phyloP scores from a whole-genome alignment of 1,140 invertebrate genomes.

The Chironomus tepperi region DNA sequence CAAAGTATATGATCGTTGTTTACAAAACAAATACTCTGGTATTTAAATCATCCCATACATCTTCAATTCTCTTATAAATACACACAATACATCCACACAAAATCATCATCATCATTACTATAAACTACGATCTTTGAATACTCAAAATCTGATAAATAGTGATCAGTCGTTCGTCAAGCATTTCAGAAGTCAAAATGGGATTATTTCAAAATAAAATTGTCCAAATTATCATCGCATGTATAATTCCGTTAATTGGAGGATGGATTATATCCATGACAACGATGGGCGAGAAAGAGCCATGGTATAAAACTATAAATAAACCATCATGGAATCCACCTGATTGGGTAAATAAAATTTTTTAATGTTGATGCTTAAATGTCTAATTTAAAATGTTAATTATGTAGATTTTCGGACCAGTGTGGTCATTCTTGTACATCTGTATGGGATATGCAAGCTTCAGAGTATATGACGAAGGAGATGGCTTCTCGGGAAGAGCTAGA shows the following conservation, averaged over 20 bases:
- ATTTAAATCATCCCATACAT: too few species aligned
- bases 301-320: background rate
- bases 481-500: constrained; percentile 50
- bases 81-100: background rate
- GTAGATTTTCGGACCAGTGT: constrained; percentile 69
- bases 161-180: background rate
- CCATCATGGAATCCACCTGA: background rate
- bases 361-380: background rate
- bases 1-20: too few species aligned
- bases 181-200: background rate
- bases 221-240: background rate
- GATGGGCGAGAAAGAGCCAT: background rate
- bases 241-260: background rate
- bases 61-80: too few species aligned
- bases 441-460: constrained; percentile 85
- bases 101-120: background rate
- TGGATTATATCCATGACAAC: background rate
- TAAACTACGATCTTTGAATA: background rate
- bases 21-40: too few species aligned
- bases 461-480: constrained; percentile 66
- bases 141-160: background rate
- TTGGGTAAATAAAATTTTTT: background rate
- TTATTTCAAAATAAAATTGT: constrained; percentile 6
- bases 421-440: constrained; percentile 67
- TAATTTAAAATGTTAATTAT: background rate